A percentile compares a stretch with the other conserved stretches of the same genome.
These are phyloP conservation scores for Crax fasciolata DNA, from an alignment of 2,797 vertebrate genomes.

Conservation along the genomic window DNA sequence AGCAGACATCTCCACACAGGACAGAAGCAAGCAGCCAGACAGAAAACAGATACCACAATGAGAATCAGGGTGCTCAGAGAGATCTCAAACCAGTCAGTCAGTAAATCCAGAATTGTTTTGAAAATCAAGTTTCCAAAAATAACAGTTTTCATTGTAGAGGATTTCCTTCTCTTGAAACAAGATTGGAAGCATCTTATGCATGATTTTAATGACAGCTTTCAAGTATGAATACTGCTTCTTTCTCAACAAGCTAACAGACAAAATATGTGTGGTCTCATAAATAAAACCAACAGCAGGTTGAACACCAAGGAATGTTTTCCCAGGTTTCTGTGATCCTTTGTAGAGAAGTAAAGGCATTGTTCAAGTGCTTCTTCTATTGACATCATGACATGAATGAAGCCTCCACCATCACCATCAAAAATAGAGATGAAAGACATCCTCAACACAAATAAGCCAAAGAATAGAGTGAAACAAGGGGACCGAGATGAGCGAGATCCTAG, in stretches of 20 bases:
- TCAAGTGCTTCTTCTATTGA: background rate
- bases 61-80: background rate
- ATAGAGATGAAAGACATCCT: background rate
- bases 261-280: rapidly evolving
- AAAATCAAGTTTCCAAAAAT: background rate
- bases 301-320: background rate
- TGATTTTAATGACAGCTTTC: background rate
- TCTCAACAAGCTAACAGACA: background rate
- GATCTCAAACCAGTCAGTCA: background rate
- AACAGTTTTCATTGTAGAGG: background rate
- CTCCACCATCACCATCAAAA: background rate
- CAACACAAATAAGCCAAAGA: background rate
- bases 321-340: background rate
- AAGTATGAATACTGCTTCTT: background rate
- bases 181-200: background rate
- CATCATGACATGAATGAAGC: rapidly evolving
- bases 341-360: background rate
- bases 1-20: background rate
- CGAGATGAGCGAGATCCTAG: background rate
- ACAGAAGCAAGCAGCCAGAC: background rate
- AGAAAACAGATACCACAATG: background rate
- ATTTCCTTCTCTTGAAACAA: background rate
- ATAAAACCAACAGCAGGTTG: background rate
- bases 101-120: background rate
- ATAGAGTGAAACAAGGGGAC: background rate